Percentiles rank a stretch among this genome's conserved stretches.
phyloP scores from a whole-genome alignment of 2,797 vertebrate species.

The Hydrophis major region DNA sequence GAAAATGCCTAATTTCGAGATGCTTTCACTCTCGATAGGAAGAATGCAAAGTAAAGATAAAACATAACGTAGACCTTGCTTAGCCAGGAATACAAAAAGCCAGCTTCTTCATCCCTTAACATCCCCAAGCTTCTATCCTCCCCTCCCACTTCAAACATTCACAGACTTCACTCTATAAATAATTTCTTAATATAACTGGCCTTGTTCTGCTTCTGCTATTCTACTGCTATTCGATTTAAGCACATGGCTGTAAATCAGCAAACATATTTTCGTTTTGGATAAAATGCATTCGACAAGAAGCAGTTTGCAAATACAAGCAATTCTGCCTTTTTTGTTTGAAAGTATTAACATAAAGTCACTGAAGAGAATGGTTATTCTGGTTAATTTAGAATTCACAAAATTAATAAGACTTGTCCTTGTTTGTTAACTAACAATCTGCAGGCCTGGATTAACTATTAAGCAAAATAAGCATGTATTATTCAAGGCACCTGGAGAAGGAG shows the following conservation, averaged over 20 bases:
- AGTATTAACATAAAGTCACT: slow-evolving; percentile 2
- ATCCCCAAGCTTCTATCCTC: not conserved
- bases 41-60: not conserved
- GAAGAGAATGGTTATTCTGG: not conserved
- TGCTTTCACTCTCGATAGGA: not conserved
- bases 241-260: not conserved
- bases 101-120: not conserved
- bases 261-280: not conserved
- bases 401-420: not conserved
- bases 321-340: not conserved
- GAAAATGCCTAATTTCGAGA: not conserved
- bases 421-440: not conserved
- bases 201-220: not conserved
- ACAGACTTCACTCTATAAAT: not conserved
- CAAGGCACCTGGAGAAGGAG: not conserved
- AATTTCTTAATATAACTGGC: not conserved
- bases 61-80: not conserved
- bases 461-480: not conserved
- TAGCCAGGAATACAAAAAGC: not conserved
- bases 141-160: not conserved
- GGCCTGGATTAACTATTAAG: not conserved
- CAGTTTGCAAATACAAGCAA: slow-evolving; percentile 4
- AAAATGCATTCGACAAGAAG: not conserved
- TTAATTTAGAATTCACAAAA: slow-evolving; percentile 22
- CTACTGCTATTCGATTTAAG: not conserved